Evolutionary conservation across 2,113 vertebrate genomes (phyloP).

Genomic region (Heteronetta atricapilla): DNA sequence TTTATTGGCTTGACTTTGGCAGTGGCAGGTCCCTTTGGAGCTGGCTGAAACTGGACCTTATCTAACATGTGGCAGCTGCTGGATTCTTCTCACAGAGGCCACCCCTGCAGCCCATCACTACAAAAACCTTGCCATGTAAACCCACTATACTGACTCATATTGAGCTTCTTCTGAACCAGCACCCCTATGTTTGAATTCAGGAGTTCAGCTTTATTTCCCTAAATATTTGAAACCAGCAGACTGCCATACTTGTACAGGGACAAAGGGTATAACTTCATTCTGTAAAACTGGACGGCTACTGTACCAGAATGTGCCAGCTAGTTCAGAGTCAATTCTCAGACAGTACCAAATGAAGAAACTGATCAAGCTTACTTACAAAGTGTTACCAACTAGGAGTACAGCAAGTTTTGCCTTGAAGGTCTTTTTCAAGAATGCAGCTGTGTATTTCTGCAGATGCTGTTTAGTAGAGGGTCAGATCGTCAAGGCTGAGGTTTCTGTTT

Average conservation of each 20-base stretch:
- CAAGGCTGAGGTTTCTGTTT: not conserved
- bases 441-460: not conserved
- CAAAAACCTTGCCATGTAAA: no score
- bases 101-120: no score
- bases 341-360: not conserved
- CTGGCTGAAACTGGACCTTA: no score
- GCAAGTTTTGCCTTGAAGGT: not conserved
- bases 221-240: not conserved
- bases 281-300: not conserved
- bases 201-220: not conserved
- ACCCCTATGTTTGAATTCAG: not conserved
- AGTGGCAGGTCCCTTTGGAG: no score
- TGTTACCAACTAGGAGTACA: not conserved
- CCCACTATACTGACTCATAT: no score
- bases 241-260: not conserved
- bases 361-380: not conserved
- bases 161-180: no score
- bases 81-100: no score
- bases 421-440: not conserved
- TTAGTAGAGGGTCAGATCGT: not conserved
- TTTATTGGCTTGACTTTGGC: no score
- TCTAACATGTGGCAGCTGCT: no score
- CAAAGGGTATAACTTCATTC: not conserved
- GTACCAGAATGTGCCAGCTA: not conserved
- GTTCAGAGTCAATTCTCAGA: not conserved